These are phyloP conservation scores for Neoniphon sammara DNA, from an alignment of 2,797 vertebrate genomes.

Conservation along the genomic window DNA sequence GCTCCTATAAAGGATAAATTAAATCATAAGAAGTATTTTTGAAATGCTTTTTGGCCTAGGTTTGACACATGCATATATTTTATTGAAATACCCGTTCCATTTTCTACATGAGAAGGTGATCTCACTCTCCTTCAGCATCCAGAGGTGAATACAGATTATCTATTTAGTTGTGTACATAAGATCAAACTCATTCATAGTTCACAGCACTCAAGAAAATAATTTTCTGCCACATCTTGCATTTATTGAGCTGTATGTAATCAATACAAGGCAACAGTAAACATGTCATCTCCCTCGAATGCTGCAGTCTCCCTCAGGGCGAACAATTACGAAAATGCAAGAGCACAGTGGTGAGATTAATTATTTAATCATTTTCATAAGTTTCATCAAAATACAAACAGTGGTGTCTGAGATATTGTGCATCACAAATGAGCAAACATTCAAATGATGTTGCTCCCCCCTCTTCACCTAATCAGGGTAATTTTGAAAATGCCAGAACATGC, in stretches of 20 bases:
- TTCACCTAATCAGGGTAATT: not conserved
- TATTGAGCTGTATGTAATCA: constrained; percentile 32
- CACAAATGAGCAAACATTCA: too few relatives aligned
- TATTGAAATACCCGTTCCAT: not conserved
- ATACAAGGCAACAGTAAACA: constrained; percentile 16
- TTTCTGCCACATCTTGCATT: constrained; percentile 11
- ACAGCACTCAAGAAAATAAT: constrained; percentile 1
- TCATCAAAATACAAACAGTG: too few relatives aligned
- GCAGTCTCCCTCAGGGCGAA: constrained; percentile 6
- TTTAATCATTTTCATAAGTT: constrained; percentile 12
- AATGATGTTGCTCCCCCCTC: too few relatives aligned
- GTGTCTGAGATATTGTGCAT: too few relatives aligned
- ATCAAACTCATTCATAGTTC: constrained; percentile 2
- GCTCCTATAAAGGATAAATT: not conserved
- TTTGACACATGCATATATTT: constrained; percentile 23
- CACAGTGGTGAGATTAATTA: constrained; percentile 22
- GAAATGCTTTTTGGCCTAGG: constrained; percentile 2
- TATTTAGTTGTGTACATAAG: not conserved
- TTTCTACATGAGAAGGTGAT: not conserved
- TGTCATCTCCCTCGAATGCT: not conserved
- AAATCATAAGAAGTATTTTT: constrained; percentile 9
- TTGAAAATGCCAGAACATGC: constrained; percentile 13
- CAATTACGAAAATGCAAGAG: constrained; percentile 9
- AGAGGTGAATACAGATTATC: too few relatives aligned
- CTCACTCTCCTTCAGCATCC: not conserved